phyloP scores from a whole-genome alignment of 2,888 invertebrate genomes.

The Agonopterix heracliana region DNA sequence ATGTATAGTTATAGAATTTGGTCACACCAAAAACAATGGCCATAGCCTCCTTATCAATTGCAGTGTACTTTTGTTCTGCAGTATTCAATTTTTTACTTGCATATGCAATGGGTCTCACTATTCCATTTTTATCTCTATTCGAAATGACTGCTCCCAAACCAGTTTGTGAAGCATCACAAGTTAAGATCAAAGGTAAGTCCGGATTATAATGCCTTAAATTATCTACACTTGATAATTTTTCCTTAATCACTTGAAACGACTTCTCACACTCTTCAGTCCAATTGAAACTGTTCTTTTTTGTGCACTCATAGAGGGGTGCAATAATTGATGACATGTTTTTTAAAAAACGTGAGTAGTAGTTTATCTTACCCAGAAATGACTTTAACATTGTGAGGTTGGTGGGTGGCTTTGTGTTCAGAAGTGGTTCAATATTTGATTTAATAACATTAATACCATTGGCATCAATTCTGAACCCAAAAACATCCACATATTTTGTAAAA shows the following conservation, averaged over 20 bases:
- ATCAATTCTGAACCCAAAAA: background rate
- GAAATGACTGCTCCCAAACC: too few relatives aligned
- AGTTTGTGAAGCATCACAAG: constrained; percentile 11
- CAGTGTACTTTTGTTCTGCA: constrained; percentile 13
- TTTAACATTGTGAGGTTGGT: background rate
- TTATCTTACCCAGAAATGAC: background rate
- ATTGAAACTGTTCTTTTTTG: background rate
- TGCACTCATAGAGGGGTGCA: background rate
- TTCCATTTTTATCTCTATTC: constrained; percentile 4
- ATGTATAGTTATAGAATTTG: constrained; percentile 21
- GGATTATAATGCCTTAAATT: constrained; percentile 3
- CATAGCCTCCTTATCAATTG: constrained; percentile 20
- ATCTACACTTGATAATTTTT: background rate
- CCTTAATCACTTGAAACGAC: background rate
- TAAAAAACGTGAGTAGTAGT: background rate
- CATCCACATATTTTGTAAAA: background rate
- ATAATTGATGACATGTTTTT: background rate
- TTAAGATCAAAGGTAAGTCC: constrained; percentile 4
- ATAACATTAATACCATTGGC: background rate
- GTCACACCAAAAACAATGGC: too few relatives aligned
- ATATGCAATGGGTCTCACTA: constrained; percentile 14
- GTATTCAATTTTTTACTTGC: constrained; percentile 16
- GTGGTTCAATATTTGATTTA: background rate
- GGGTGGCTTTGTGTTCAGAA: background rate
- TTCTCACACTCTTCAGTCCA: background rate